Percentiles rank a stretch among this genome's conserved stretches.
Evolutionary conservation across 2,888 invertebrate species (phyloP).

Genomic region (Frankliniella fusca): DNA sequence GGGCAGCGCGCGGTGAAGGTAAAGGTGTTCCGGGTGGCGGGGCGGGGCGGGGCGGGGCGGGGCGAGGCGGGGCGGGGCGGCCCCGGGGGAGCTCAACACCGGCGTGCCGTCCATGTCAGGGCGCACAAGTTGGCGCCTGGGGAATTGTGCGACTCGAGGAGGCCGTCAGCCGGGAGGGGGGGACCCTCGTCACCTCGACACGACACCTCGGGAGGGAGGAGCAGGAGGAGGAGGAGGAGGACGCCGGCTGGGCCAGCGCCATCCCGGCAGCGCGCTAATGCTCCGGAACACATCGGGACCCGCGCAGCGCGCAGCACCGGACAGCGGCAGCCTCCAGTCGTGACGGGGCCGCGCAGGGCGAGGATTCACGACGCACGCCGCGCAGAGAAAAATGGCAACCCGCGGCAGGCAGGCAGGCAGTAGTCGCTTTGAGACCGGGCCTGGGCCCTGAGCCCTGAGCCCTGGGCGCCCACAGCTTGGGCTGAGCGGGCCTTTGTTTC

Average conservation of each 20-base stretch:
- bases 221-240: neutral
- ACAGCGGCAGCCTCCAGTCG: too few species aligned
- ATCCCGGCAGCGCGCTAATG: too few species aligned
- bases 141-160: constrained; percentile 1
- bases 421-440: too few species aligned
- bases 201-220: neutral
- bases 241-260: too few species aligned
- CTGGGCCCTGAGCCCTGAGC: too few species aligned
- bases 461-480: neutral
- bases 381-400: too few species aligned
- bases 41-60: neutral
- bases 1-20: neutral
- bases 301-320: too few species aligned
- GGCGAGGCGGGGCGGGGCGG: neutral
- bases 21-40: neutral
- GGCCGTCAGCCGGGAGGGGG: neutral
- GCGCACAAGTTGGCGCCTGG: constrained; percentile 2
- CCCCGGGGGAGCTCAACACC: neutral
- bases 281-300: too few species aligned
- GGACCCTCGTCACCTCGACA: neutral
- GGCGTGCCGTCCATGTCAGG: neutral
- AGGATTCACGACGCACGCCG: too few species aligned
- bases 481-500: constrained; percentile 3
- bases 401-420: neutral
- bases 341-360: too few species aligned